These are phyloP conservation scores for Mionectes olivaceus DNA, from an alignment of 2,797 vertebrate genomes.

Conservation along the genomic window DNA sequence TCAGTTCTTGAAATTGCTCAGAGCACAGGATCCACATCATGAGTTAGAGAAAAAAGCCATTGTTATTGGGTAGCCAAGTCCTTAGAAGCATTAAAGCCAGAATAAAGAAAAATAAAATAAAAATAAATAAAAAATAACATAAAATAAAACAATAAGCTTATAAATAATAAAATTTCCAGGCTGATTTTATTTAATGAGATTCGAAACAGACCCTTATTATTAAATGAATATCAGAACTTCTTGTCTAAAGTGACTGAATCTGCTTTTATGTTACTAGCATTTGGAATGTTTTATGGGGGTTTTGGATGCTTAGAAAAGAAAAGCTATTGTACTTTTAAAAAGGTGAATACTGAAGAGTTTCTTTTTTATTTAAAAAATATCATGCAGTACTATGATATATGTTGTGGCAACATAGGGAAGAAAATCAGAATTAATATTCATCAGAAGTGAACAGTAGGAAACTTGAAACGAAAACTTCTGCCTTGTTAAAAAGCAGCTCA, in stretches of 20 bases:
- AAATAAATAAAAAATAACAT: not conserved
- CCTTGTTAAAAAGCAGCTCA: not conserved
- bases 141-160: not conserved
- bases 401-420: not conserved
- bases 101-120: not conserved
- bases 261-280: not conserved
- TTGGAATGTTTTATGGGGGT: not conserved
- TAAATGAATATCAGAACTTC: not conserved
- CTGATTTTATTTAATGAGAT: not conserved
- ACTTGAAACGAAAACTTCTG: slow-evolving; percentile 19
- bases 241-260: not conserved
- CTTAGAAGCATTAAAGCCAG: not conserved
- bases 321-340: not conserved
- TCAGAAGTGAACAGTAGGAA: not conserved
- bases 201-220: not conserved
- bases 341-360: not conserved
- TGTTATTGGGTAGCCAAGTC: not conserved
- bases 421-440: not conserved
- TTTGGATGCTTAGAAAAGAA: not conserved
- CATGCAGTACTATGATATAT: not conserved
- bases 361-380: not conserved
- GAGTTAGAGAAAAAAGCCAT: not conserved
- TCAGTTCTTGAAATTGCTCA: not conserved
- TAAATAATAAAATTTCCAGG: not conserved
- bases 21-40: not conserved